These are phyloP conservation scores for Solenodon paradoxus DNA, from an alignment of 2,113 vertebrate species.

Conservation along the genomic window DNA sequence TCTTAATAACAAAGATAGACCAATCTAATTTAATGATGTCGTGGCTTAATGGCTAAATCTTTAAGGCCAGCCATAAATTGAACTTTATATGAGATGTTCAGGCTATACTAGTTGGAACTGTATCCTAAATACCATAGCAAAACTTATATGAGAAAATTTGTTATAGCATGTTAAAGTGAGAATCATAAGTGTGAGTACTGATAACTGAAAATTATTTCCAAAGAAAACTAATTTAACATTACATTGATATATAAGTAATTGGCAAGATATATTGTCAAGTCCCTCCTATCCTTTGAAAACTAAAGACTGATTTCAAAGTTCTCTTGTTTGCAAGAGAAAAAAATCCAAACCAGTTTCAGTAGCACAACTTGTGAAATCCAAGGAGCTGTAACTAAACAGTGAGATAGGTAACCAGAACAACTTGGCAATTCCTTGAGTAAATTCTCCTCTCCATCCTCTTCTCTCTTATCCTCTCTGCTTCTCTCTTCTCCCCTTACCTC, in stretches of 20 bases:
- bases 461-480: fast-evolving
- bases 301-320: background rate
- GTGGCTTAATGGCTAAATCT: background rate
- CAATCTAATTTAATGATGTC: background rate
- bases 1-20: background rate
- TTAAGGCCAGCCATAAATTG: background rate
- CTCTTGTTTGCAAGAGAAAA: background rate
- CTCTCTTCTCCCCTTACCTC: too few relatives aligned
- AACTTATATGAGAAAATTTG: background rate
- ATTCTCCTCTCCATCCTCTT: background rate
- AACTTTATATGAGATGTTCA: constrained; percentile 3
- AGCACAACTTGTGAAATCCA: background rate
- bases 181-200: background rate
- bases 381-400: background rate
- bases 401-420: background rate
- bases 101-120: background rate
- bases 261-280: constrained; percentile 37
- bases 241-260: background rate
- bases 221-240: constrained; percentile 29
- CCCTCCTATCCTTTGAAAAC: constrained; percentile 13
- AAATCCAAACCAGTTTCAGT: background rate
- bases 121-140: background rate
- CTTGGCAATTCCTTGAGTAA: background rate
- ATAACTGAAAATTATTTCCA: constrained; percentile 15
- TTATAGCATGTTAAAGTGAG: background rate